Evolutionary conservation across 2,797 vertebrate genomes (phyloP), one percentile per base, ranked within the genome.

Genomic region (Pseudotriccus pelzelni): DNA sequence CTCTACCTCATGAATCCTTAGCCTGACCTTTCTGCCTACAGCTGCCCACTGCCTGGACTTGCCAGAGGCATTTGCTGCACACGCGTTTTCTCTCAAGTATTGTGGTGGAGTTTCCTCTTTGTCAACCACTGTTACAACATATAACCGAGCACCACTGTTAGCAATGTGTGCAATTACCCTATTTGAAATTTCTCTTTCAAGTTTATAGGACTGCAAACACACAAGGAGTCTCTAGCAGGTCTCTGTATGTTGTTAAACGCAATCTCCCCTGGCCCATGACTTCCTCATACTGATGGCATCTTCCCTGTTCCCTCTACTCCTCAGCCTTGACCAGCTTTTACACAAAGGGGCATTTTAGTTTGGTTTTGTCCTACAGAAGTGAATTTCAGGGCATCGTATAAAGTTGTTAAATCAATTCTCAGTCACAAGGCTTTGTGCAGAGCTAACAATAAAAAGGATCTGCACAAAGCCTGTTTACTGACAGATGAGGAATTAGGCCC

Each of bases 91-190:
- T 81, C 52, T 69, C 32, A 53, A 62, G 41, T 49, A 32, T 28
- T 63, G 80, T 67, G 63, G 73, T 60, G 59, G 41, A 73, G 76
- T 75, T 96, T 91, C 94, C 89, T 93, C 92, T 96, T 97, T 95
- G 94, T 79, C 89, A 96, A 96, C 78, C 66, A 16, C 69, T 67
- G 70, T 96, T 97, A 94, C 94, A 95, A 97, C 95, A 96, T 2
- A 73, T 32, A 81, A 28, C 59, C 3, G 0, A 86, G 82, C 74
- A 68, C 59, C 77, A 76, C 49, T 34, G 30, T 91, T 88, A 91
- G 67, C 55, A 55, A 94, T 85, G 94, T 53, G 37, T 86, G 94
- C 63, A 91, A 91, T 53, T 84, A 49, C 66, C 15, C 73, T 23
- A 10, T 62, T 52, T 90, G 53, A 91, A 92, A 91, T 75, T 77